phyloP scores from a whole-genome alignment of 2,888 invertebrate species.

The Chloromyia formosa region DNA sequence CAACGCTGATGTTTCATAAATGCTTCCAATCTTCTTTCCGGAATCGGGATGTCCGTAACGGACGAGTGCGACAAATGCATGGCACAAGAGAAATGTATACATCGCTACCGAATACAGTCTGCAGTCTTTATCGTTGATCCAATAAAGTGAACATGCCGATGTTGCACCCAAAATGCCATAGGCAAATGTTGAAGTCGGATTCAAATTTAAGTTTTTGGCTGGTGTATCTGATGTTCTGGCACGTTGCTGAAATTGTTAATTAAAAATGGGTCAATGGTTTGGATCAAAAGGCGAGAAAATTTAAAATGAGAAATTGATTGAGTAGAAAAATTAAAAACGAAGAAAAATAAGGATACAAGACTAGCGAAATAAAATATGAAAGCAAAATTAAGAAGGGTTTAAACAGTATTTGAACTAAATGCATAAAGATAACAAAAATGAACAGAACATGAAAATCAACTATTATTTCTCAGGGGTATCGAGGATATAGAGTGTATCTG shows the following conservation, averaged over 20 bases:
- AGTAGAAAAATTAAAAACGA: neutral
- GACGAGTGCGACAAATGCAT: constrained; percentile 47
- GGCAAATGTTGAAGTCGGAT: constrained; percentile 46
- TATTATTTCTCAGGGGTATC: too few relatives aligned
- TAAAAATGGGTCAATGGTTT: neutral
- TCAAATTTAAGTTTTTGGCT: constrained; percentile 23
- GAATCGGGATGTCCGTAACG: constrained; percentile 43
- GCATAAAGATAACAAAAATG: too few relatives aligned
- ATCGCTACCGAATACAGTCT: constrained; percentile 43
- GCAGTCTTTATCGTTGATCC: neutral
- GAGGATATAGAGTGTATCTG: too few relatives aligned
- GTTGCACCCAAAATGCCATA: constrained; percentile 48
- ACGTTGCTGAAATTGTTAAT: constrained; percentile 14
- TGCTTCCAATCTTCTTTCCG: neutral
- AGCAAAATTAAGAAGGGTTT: too few relatives aligned
- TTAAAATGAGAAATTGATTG: too few relatives aligned
- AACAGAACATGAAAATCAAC: too few relatives aligned
- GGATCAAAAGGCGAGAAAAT: too few relatives aligned
- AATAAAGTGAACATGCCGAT: constrained; percentile 48
- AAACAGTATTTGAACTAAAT: too few relatives aligned
- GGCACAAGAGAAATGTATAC: constrained; percentile 47
- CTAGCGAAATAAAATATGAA: too few relatives aligned
- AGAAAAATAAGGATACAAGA: too few relatives aligned
- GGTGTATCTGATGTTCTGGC: constrained; percentile 18
- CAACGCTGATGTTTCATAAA: constrained; percentile 37